Conservation (phyloP, 2,888 invertebrate species). For the Zelleria hepariella region DNA sequence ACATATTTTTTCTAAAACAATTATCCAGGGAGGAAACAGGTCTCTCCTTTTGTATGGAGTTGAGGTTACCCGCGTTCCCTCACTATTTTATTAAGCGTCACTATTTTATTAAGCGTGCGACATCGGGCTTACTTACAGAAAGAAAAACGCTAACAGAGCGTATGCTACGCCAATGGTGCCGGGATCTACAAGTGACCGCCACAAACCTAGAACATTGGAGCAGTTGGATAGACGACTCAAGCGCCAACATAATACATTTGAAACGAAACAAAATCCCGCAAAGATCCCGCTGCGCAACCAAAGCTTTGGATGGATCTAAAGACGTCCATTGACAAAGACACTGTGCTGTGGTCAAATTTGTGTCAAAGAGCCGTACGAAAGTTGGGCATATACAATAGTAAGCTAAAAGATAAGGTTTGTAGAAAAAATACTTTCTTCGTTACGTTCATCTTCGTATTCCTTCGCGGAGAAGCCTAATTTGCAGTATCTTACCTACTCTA, state of each 20-base stretch:
- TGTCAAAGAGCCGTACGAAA: constrained; percentile 23
- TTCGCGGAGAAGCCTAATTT: no score
- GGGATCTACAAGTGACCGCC: constrained; percentile 34
- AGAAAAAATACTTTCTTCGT: no score
- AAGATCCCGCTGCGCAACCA: not conserved
- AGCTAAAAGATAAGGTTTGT: constrained; percentile 16
- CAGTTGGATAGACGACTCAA: constrained; percentile 38
- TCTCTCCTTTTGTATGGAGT: no score
- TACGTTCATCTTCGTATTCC: no score
- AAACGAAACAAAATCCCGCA: constrained; percentile 16
- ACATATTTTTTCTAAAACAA: no score
- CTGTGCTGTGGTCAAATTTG: constrained; percentile 32
- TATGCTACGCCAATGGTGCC: constrained; percentile 36
- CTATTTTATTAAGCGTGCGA: no score
- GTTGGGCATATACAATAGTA: constrained; percentile 23
- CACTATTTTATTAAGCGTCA: no score
- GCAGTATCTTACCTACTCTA: no score
- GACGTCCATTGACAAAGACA: constrained; percentile 31
- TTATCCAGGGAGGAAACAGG: no score
- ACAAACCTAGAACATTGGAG: constrained; percentile 42
- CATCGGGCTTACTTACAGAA: constrained; percentile 16
- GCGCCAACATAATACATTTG: constrained; percentile 24
- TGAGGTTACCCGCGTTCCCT: no score
- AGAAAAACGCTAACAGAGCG: constrained; percentile 15
- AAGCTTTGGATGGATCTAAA: constrained; percentile 26